Evolutionary conservation across 2,797 vertebrate genomes (phyloP).

Genomic region (Steatocranus sp.): DNA sequence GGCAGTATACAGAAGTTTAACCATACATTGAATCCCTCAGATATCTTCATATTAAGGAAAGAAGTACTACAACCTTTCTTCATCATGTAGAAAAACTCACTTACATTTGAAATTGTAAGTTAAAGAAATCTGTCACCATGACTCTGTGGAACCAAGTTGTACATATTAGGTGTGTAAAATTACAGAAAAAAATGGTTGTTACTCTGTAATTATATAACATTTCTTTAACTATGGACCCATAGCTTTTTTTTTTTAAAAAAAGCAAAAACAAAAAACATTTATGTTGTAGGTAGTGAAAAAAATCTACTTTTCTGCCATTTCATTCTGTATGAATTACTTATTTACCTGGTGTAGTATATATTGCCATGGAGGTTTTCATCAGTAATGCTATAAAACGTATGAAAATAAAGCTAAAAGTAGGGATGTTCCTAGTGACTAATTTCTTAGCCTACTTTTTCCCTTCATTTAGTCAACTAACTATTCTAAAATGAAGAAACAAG

Average conservation of each 20-base stretch:
- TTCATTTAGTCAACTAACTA: background rate
- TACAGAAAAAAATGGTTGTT: background rate
- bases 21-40: background rate
- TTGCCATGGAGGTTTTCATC: background rate
- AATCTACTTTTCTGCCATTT: background rate
- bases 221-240: background rate
- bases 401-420: background rate
- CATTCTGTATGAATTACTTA: background rate
- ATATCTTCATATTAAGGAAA: background rate
- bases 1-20: background rate
- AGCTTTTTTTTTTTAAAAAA: background rate
- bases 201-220: background rate
- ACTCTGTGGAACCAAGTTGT: background rate
- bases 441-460: background rate
- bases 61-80: background rate
- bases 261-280: fast-evolving
- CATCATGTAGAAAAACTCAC: background rate
- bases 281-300: background rate
- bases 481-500: background rate
- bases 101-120: background rate
- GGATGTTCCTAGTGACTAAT: background rate
- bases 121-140: background rate
- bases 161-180: background rate
- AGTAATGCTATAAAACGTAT: background rate
- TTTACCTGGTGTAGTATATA: background rate